A percentile compares a stretch with the other conserved stretches of the same genome.
Conservation (phyloP, 2,113 vertebrate species). For the Dromaius novaehollandiae region DNA sequence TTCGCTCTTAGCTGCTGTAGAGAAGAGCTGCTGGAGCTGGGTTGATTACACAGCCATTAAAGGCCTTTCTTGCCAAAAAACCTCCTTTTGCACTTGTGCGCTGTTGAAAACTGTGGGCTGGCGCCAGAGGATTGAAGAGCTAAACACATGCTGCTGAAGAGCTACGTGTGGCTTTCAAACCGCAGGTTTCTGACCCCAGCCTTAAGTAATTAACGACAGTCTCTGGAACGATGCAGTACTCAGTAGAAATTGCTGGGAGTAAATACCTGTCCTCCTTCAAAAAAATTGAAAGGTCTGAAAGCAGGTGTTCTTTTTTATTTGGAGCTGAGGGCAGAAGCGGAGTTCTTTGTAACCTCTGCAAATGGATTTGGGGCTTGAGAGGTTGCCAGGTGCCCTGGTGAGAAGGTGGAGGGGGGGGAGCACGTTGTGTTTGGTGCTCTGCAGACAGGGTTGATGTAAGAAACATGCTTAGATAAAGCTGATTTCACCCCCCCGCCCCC, state of each 20-base stretch:
- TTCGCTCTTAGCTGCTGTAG: slow-evolving; percentile 27
- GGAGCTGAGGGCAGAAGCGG: neutral
- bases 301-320: neutral
- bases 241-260: slow-evolving; percentile 7
- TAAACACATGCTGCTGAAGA: slow-evolving; percentile 48
- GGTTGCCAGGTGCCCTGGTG: neutral
- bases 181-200: slow-evolving; percentile 39
- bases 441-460: neutral
- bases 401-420: neutral
- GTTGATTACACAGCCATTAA: slow-evolving; percentile 54
- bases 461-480: neutral
- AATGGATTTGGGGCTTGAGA: neutral
- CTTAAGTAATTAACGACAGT: slow-evolving; percentile 53
- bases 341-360: slow-evolving; percentile 7
- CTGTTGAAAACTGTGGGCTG: slow-evolving; percentile 56
- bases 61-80: slow-evolving; percentile 30
- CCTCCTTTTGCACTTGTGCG: slow-evolving; percentile 1
- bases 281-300: slow-evolving; percentile 3
- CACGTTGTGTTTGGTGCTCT: neutral
- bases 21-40: slow-evolving; percentile 31
- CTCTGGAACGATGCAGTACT: slow-evolving; percentile 3
- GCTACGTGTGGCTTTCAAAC: slow-evolving; percentile 42
- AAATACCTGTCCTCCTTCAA: slow-evolving; percentile 12
- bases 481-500: no score
- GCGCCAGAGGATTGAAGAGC: slow-evolving; percentile 59